These are phyloP conservation scores for Heterohyrax brucei DNA, from an alignment of 2,797 vertebrate species.

Conservation along the genomic window DNA sequence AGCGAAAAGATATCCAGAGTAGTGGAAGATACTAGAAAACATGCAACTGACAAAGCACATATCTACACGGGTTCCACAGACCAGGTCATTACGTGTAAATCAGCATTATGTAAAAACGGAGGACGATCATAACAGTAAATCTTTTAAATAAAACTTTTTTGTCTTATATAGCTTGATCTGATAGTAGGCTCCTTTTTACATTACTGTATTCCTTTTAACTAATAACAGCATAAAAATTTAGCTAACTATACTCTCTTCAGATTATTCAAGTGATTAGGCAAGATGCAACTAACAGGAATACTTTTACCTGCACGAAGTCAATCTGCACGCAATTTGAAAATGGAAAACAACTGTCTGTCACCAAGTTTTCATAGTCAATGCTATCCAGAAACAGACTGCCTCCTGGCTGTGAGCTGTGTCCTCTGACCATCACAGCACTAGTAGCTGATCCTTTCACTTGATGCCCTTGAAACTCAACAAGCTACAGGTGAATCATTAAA, in stretches of 20 bases:
- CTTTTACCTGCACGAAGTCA: slow-evolving; percentile 89
- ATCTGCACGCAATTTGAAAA: slow-evolving; percentile 62
- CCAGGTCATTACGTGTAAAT: too few species aligned
- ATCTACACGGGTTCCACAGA: background rate
- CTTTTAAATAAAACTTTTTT: background rate
- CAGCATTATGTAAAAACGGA: too few species aligned
- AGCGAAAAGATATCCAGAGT: background rate
- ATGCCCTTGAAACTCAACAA: slow-evolving; percentile 90
- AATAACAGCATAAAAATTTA: background rate
- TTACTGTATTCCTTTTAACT: slow-evolving; percentile 6
- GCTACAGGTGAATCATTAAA: slow-evolving; percentile 83
- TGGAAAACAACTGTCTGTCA: slow-evolving; percentile 55
- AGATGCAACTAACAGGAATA: slow-evolving; percentile 38
- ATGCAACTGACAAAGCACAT: background rate
- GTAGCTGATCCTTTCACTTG: slow-evolving; percentile 90
- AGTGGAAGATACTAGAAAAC: background rate
- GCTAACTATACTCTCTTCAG: background rate
- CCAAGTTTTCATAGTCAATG: background rate
- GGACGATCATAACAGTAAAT: background rate
- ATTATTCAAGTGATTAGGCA: slow-evolving; percentile 43
- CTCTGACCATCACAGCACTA: slow-evolving; percentile 88
- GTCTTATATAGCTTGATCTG: background rate
- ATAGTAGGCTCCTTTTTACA: background rate
- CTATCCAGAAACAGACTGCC: slow-evolving; percentile 70
- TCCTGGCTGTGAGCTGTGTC: slow-evolving; percentile 65